Base-by-base conservation (phyloP, 1,140 invertebrate genomes). In the Andrena cerasifolii region DNA sequence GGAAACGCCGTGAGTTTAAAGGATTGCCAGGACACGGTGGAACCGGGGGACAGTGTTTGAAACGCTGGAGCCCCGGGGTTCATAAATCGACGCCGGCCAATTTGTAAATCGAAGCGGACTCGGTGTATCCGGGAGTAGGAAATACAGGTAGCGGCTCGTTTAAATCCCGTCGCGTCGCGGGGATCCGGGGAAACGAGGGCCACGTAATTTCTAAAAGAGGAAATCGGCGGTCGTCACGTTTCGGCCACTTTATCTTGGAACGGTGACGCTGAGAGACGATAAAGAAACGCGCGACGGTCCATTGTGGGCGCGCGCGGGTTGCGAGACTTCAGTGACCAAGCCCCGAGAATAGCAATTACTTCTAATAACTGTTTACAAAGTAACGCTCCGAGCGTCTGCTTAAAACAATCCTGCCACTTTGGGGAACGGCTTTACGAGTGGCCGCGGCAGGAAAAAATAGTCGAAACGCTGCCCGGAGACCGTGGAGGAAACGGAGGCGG, bases 171-270 rank as follows among this genome's bases (percentile, higher is more conserved):
- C 47, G 16, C 10, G 14, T 24, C 3, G 24, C 3, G 36, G 7
- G 2, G 21, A 24, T 0, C 1, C 14, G 3, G 2, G 36, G n/a
- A n/a, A 18, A 14, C 21, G 14, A 16, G 18, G n/a, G 24, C 8
- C n/a, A 45, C 53, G 67, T 51, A 66, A 70, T 70, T 72, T 72
- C 68, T 61, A 45, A 61, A 51, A 72, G 31, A 24, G 56, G 31
- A 36, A 51, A 72, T 72, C 70, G 56, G 2, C 47, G 21, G n/a
- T 53, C 18, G 31, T 54, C 66, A 54, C 66, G 66, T 70, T 62
- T 51, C 56, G 40, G 28, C 28, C n/a, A 24, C 36, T 59, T 62
- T 62, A 72, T 72, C 70, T 24, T n/a, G n/a, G 4, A 14, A 16
- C 56, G 10, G 24, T 5, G 70, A 62, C 28, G 56, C 28, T 5